phyloP scores from a whole-genome alignment of 2,888 invertebrate species.

The Trisateles emortualis region DNA sequence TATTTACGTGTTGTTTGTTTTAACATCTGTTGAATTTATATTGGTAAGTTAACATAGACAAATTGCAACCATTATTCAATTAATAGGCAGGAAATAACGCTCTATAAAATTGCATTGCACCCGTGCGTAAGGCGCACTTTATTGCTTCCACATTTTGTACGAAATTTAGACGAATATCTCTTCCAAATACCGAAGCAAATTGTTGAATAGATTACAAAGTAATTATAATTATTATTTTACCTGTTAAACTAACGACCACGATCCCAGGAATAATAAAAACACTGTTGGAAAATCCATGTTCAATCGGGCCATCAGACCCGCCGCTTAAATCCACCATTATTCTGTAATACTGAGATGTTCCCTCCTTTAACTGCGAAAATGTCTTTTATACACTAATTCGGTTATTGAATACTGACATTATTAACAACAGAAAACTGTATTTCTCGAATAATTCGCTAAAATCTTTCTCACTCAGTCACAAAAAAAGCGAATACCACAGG shows the following conservation, averaged over 20 bases:
- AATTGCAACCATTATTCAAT: not conserved
- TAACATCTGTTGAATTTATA: too few species aligned
- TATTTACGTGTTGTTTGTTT: too few species aligned
- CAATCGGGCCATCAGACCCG: slow-evolving; percentile 92
- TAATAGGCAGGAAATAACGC: not conserved
- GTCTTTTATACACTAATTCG: slow-evolving; percentile 22
- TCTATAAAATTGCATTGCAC: too few species aligned
- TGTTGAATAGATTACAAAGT: not conserved
- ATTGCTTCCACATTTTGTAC: not conserved
- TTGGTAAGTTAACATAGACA: too few species aligned
- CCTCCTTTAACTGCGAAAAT: slow-evolving; percentile 27
- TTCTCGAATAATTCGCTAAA: slow-evolving; percentile 12
- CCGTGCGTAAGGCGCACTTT: too few species aligned
- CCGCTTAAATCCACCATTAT: slow-evolving; percentile 95
- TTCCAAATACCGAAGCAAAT: not conserved
- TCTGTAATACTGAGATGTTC: slow-evolving; percentile 59
- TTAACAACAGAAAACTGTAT: slow-evolving; percentile 1
- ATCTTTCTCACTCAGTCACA: slow-evolving; percentile 7
- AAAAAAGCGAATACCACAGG: not conserved
- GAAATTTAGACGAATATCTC: slow-evolving; percentile 1
- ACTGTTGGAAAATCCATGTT: slow-evolving; percentile 95
- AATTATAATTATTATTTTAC: slow-evolving; percentile 79
- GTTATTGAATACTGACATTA: slow-evolving; percentile 11
- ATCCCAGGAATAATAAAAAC: slow-evolving; percentile 95
- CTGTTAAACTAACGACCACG: slow-evolving; percentile 92